Conservation (phyloP, 2,888 invertebrate genomes). For the Coelogynopora nodosa region DNA sequence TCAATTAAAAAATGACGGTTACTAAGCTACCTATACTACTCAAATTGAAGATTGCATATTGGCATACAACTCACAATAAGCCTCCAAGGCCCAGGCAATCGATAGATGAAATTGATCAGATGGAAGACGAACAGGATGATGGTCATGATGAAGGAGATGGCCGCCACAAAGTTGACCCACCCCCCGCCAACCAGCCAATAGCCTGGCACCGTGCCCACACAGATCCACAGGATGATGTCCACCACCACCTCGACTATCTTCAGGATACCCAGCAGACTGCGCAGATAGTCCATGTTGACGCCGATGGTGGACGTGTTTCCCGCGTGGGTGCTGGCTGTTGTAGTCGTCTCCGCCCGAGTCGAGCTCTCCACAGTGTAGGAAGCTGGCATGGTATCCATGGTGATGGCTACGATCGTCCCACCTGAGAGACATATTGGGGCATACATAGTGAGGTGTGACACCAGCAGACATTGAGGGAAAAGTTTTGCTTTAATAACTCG, state of each 20-base stretch:
- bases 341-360: constrained; percentile 45
- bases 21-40: too few relatives aligned
- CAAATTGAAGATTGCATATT: too few relatives aligned
- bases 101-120: constrained; percentile 53
- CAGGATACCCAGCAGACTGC: constrained; percentile 53
- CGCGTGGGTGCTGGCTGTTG: constrained; percentile 47
- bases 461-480: too few relatives aligned
- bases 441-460: too few relatives aligned
- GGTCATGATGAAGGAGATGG: constrained; percentile 53
- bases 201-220: constrained; percentile 49
- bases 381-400: constrained; percentile 16
- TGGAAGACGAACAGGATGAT: constrained; percentile 53
- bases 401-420: too few relatives aligned
- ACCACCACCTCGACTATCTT: constrained; percentile 57
- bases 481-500: too few relatives aligned
- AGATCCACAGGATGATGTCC: constrained; percentile 54
- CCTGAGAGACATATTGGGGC: too few relatives aligned
- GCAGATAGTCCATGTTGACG: constrained; percentile 52
- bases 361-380: constrained; percentile 19
- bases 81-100: constrained; percentile 54
- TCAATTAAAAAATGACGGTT: too few relatives aligned
- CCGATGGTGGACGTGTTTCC: constrained; percentile 49
- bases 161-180: constrained; percentile 57
- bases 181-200: constrained; percentile 52
- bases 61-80: constrained; percentile 56